Conservation (phyloP, 2,888 invertebrate species). For the Coremacera marginata region DNA sequence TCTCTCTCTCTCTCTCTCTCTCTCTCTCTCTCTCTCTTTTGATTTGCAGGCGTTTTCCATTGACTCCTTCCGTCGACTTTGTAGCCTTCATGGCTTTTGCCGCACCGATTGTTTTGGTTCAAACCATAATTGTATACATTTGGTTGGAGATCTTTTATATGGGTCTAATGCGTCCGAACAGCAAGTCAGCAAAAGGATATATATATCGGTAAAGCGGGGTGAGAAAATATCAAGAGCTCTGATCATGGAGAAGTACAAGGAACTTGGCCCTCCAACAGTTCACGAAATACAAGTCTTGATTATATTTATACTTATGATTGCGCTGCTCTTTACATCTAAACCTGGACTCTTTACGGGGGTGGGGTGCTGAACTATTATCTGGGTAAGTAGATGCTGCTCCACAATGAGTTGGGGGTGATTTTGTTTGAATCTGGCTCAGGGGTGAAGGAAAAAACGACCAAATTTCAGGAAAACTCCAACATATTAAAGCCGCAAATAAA, state of each 20-base stretch:
- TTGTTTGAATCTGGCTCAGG: no score
- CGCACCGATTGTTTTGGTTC: constrained; percentile 42
- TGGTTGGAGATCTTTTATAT: constrained; percentile 47
- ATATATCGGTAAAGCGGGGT: constrained; percentile 70
- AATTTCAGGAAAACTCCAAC: no score
- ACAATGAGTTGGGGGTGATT: no score
- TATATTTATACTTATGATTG: constrained; percentile 80
- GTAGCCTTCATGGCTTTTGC: constrained; percentile 43
- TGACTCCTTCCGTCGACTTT: constrained; percentile 44
- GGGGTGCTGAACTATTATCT: constrained; percentile 77
- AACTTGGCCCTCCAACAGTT: constrained; percentile 81
- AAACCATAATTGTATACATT: constrained; percentile 40
- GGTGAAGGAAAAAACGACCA: no score
- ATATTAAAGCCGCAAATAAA: no score
- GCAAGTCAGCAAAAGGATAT: constrained; percentile 72
- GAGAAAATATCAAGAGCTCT: constrained; percentile 74
- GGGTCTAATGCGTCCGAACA: constrained; percentile 67
- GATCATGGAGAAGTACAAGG: constrained; percentile 68
- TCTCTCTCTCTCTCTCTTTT: not conserved
- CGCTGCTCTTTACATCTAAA: constrained; percentile 86
- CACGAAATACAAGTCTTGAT: constrained; percentile 79
- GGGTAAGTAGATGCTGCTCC: no score
- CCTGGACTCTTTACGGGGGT: constrained; percentile 87
- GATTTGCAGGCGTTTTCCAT: constrained; percentile 56
- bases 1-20: not conserved